phyloP scores from a whole-genome alignment of 2,113 vertebrate species.

The Eudyptes chrysolophus region DNA sequence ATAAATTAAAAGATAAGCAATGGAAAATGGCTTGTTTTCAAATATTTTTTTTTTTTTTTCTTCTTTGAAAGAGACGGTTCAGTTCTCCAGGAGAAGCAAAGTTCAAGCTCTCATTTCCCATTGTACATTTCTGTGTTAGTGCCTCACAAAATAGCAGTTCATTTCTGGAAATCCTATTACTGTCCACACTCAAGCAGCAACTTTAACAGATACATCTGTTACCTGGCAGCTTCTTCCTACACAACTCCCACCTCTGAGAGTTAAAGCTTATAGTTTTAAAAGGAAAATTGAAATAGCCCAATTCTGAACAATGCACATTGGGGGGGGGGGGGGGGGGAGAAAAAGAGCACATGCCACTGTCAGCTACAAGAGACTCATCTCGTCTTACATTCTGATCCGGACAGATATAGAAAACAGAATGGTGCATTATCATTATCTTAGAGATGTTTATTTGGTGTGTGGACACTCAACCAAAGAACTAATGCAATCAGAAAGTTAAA shows the following conservation, averaged over 20 bases:
- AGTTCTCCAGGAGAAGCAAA: conserved; percentile 50
- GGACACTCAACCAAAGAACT: conserved; percentile 34
- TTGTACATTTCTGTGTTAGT: conserved; percentile 59
- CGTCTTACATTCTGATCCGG: background rate
- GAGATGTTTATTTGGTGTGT: conserved; percentile 55
- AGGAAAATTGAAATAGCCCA: conserved; percentile 64
- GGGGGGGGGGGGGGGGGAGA: background rate
- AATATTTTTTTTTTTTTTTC: background rate
- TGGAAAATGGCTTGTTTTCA: conserved; percentile 52
- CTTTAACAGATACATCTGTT: conserved; percentile 59
- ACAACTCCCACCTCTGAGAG: conserved; percentile 53
- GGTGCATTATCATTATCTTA: conserved; percentile 40
- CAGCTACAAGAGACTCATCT: background rate
- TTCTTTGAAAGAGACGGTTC: conserved; percentile 26
- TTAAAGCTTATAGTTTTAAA: conserved; percentile 58
- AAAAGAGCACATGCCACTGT: background rate
- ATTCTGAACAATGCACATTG: conserved; percentile 31
- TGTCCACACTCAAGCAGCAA: conserved; percentile 65
- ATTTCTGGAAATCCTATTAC: conserved; percentile 73
- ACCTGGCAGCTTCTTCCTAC: conserved; percentile 54
- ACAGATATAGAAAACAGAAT: background rate
- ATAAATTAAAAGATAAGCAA: conserved; percentile 47
- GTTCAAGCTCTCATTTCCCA: conserved; percentile 69
- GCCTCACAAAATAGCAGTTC: conserved; percentile 67
- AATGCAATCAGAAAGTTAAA: conserved; percentile 61